Conservation (phyloP, 2,113 vertebrate species). For the Progne subis region DNA sequence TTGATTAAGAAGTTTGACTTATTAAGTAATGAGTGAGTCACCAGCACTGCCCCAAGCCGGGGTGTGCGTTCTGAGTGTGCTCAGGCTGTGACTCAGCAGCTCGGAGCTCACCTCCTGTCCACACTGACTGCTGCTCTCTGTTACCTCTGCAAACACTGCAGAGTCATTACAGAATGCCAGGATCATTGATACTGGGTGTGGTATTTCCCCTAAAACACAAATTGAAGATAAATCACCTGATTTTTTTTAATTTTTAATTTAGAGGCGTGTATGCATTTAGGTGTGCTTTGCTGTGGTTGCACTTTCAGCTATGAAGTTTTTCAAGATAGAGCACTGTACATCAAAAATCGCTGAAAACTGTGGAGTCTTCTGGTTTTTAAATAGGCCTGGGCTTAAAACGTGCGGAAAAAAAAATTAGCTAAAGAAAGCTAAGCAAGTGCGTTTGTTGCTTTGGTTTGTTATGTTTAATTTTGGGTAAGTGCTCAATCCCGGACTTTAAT, state of each 20-base stretch:
- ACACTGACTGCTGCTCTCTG: not conserved
- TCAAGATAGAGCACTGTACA: not conserved
- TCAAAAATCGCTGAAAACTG: not conserved
- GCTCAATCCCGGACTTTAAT: not conserved
- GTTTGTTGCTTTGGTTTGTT: not conserved
- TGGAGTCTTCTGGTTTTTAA: not conserved
- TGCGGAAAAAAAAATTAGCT: not conserved
- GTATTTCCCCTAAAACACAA: not conserved
- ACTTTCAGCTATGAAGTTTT: not conserved
- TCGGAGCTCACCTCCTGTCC: not conserved
- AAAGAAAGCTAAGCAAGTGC: not conserved
- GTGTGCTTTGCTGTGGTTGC: not conserved
- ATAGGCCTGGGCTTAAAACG: not conserved
- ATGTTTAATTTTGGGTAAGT: not conserved
- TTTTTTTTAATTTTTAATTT: not conserved
- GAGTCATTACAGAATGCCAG: not conserved
- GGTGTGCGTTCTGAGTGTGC: not conserved
- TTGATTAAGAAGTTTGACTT: not conserved
- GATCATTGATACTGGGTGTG: not conserved
- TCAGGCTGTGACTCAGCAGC: not conserved
- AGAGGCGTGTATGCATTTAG: fast-evolving
- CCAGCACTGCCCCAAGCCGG: not conserved
- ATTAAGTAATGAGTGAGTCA: not conserved
- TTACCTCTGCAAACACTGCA: no score
- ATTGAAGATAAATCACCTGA: not conserved